Conservation (phyloP, 2,888 invertebrate species). For the Nomada lathburiana region DNA sequence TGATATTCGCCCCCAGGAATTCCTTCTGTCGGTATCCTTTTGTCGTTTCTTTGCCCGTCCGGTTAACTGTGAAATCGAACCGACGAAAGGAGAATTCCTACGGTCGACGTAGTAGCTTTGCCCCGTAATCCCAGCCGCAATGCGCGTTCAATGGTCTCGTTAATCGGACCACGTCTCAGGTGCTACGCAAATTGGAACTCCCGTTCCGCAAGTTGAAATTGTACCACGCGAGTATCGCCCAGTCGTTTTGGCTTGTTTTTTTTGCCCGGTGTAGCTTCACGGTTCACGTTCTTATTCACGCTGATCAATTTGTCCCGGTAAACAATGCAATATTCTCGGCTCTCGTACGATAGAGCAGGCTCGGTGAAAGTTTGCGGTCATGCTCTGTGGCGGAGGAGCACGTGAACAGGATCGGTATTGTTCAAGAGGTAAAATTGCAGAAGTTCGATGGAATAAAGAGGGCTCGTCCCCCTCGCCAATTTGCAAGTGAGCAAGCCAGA, state of each 20-base stretch:
- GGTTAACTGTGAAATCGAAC: conserved; percentile 56
- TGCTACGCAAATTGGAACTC: not conserved
- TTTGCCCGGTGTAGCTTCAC: not conserved
- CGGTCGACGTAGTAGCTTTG: not conserved
- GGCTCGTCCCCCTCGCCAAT: not conserved
- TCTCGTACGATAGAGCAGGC: not conserved
- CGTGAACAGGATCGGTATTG: not conserved
- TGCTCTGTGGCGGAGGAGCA: not conserved
- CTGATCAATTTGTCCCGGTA: not conserved
- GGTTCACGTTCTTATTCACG: not conserved
- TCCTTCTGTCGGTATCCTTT: conserved; percentile 50
- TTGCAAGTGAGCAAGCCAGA: not conserved
- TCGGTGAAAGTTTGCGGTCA: conserved; percentile 14
- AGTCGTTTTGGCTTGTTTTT: not conserved
- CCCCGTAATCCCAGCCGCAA: not conserved
- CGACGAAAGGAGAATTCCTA: conserved; percentile 31
- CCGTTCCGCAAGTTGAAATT: not conserved
- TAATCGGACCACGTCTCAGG: conserved; percentile 22
- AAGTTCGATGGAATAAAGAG: not conserved
- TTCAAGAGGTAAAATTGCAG: not conserved
- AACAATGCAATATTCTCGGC: not conserved
- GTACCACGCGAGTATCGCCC: not conserved
- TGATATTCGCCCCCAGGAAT: conserved; percentile 54
- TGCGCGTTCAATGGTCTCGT: not conserved
- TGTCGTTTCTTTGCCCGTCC: conserved; percentile 47